Evolutionary conservation across 2,113 vertebrate genomes (phyloP).

Genomic region (Geothlypis trichas): DNA sequence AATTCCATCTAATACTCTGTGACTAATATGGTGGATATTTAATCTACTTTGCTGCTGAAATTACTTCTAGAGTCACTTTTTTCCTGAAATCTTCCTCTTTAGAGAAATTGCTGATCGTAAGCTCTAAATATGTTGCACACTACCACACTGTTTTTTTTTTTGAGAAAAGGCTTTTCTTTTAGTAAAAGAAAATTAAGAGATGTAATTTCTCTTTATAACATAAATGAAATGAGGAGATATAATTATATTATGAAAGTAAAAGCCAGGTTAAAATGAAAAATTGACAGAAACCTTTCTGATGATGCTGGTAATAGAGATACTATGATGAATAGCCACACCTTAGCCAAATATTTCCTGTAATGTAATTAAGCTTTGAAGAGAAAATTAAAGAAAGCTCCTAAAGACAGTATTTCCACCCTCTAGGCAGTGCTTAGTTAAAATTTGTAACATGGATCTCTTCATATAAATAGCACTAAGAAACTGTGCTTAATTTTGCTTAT

Average conservation of each 20-base stretch:
- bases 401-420: background rate
- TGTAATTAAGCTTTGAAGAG: slow-evolving; percentile 25
- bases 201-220: slow-evolving; percentile 59
- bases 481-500: background rate
- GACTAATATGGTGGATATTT: slow-evolving; percentile 83
- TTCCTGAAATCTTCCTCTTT: slow-evolving; percentile 70
- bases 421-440: background rate
- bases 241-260: slow-evolving; percentile 64
- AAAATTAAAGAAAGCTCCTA: background rate
- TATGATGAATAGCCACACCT: slow-evolving; percentile 33
- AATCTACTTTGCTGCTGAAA: slow-evolving; percentile 81
- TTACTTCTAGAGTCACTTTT: slow-evolving; percentile 75
- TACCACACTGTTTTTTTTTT: slow-evolving; percentile 43
- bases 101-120: slow-evolving; percentile 77
- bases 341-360: slow-evolving; percentile 61
- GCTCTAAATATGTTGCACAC: slow-evolving; percentile 65
- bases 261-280: slow-evolving; percentile 54
- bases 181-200: slow-evolving; percentile 55
- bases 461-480: background rate
- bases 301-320: slow-evolving; percentile 22
- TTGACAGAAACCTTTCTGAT: slow-evolving; percentile 19
- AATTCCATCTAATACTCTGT: slow-evolving; percentile 82
- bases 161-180: slow-evolving; percentile 51
- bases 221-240: slow-evolving; percentile 10
- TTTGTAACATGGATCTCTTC: background rate